Evolutionary conservation across 1,140 invertebrate species (phyloP).

Genomic region (Cecropterus lyciades): DNA sequence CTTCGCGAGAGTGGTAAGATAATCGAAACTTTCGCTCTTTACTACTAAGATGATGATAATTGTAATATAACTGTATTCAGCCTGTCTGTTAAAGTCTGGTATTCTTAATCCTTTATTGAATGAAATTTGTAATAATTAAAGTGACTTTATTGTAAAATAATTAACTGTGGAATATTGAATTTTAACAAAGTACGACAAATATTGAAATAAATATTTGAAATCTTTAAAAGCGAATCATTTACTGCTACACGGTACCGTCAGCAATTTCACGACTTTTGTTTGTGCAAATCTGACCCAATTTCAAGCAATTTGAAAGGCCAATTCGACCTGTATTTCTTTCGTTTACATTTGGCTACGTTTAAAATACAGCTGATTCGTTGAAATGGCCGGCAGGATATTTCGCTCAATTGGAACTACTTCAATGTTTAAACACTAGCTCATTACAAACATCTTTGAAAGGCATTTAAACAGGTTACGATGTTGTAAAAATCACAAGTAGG

Average conservation of each 20-base stretch:
- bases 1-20: too few species aligned
- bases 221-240: constrained; percentile 42
- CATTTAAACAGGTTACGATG: too few species aligned
- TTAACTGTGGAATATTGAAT: too few species aligned
- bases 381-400: constrained; percentile 28
- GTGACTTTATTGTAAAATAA: too few species aligned
- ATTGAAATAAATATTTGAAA: constrained; percentile 4
- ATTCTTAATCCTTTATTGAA: too few species aligned
- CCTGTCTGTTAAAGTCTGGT: too few species aligned
- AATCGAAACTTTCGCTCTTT: too few species aligned
- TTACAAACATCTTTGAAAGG: too few species aligned
- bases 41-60: too few species aligned
- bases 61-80: too few species aligned
- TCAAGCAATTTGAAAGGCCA: constrained; percentile 69
- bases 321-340: constrained; percentile 69
- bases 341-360: constrained; percentile 65
- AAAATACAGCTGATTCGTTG: constrained; percentile 59
- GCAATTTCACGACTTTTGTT: constrained; percentile 65
- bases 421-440: not conserved
- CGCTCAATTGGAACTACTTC: constrained; percentile 6
- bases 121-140: too few species aligned
- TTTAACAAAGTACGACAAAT: not conserved
- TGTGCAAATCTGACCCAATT: constrained; percentile 68
- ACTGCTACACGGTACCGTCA: constrained; percentile 45
- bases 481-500: too few species aligned